A percentile compares a stretch with the other conserved stretches of the same genome.
These are phyloP conservation scores for Nephrocerus scutellatus DNA, from an alignment of 2,888 invertebrate species.

Conservation along the genomic window DNA sequence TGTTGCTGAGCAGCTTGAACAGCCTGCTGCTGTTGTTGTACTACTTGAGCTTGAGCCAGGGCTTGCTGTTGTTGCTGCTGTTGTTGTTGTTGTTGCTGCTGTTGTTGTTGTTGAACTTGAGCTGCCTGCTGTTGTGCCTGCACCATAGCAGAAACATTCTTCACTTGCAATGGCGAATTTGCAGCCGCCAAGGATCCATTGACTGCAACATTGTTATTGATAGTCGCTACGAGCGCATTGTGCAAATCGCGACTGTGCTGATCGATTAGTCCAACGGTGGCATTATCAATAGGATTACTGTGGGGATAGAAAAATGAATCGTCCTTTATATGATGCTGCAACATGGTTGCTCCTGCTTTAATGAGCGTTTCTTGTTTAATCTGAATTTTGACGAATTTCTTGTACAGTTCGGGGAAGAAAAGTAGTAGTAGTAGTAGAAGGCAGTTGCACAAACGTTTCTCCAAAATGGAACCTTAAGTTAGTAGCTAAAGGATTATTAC, in stretches of 20 bases:
- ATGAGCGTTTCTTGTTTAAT: conserved; percentile 36
- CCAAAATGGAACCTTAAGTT: too few species aligned
- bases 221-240: conserved; percentile 48
- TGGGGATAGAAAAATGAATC: conserved; percentile 41
- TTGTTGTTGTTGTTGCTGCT: conserved; percentile 26
- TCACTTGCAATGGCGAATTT: conserved; percentile 17
- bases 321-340: conserved; percentile 34
- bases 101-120: conserved; percentile 29
- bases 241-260: conserved; percentile 45
- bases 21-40: conserved; percentile 33
- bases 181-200: conserved; percentile 45
- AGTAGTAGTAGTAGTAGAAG: too few species aligned
- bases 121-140: conserved; percentile 33
- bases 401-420: too few species aligned
- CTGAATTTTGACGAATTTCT: conserved; percentile 30
- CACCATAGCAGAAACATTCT: conserved; percentile 30
- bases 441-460: too few species aligned
- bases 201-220: conserved; percentile 48
- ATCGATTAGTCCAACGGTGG: conserved; percentile 41
- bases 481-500: too few species aligned
- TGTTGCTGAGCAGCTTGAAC: conserved; percentile 19
- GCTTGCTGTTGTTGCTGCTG: conserved; percentile 38
- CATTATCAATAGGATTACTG: conserved; percentile 53
- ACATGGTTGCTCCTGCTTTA: conserved; percentile 37
- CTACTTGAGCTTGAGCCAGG: conserved; percentile 48